Percentiles rank a stretch among this genome's conserved stretches.
phyloP scores from a whole-genome alignment of 2,113 vertebrate species.

The Gila orcuttii region DNA sequence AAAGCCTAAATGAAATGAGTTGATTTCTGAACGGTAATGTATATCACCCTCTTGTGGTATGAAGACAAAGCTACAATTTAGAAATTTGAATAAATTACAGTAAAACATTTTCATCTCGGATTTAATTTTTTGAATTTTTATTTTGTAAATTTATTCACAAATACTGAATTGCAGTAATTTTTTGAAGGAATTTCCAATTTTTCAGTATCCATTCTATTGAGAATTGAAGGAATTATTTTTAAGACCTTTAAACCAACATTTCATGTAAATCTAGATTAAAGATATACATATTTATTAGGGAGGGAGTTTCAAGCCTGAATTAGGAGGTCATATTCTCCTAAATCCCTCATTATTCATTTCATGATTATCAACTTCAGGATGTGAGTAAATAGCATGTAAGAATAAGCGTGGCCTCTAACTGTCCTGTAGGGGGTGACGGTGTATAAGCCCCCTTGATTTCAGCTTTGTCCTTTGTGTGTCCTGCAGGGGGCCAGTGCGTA shows the following conservation, averaged over 20 bases:
- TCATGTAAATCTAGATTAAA: background rate
- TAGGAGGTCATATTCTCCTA: background rate
- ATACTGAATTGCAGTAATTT: too few species aligned
- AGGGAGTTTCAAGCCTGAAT: background rate
- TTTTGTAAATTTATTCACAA: background rate
- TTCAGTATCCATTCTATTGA: background rate
- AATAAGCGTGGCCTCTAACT: background rate
- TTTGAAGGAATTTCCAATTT: background rate
- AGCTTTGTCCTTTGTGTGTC: constrained; percentile 24
- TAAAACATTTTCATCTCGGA: background rate
- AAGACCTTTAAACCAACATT: background rate
- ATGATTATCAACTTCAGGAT: background rate
- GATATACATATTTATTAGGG: background rate
- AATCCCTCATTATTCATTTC: background rate
- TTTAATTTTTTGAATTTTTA: background rate
- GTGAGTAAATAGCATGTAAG: background rate
- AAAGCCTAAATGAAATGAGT: background rate
- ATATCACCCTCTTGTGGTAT: constrained; percentile 18
- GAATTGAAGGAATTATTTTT: background rate
- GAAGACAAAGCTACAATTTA: background rate
- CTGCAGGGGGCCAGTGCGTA: constrained; percentile 86
- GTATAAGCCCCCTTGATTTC: background rate
- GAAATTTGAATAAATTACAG: background rate
- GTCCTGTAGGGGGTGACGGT: constrained; percentile 8
- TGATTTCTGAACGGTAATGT: background rate